phyloP scores from a whole-genome alignment of 2,113 vertebrate species.

The Falco punctatus region DNA sequence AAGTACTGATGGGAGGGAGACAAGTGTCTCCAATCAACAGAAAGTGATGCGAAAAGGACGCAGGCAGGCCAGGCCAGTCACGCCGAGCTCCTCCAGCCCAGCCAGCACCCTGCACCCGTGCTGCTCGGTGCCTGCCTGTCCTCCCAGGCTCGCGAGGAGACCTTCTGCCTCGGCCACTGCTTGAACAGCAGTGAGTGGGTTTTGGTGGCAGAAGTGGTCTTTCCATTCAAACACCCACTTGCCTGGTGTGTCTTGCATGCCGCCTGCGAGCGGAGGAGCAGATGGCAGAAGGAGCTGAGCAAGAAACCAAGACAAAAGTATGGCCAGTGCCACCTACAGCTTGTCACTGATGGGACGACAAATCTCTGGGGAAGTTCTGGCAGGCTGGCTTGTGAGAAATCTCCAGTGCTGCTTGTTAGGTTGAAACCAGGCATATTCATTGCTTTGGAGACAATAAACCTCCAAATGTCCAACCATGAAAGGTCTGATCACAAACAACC shows the following conservation, averaged over 20 bases:
- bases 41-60: not conserved
- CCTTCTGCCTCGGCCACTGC: not conserved
- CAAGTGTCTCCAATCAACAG: too few species aligned
- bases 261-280: not conserved
- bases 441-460: not conserved
- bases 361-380: not conserved
- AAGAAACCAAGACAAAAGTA: not conserved
- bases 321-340: not conserved
- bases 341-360: not conserved
- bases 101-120: not conserved
- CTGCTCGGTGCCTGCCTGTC: not conserved
- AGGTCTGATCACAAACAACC: not conserved
- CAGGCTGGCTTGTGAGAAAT: not conserved
- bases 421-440: not conserved
- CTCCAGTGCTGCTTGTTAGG: not conserved
- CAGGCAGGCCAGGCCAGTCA: fast-evolving
- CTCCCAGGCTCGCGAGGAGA: not conserved
- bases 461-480: not conserved
- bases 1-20: not conserved
- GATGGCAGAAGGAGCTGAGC: not conserved
- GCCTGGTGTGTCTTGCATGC: not conserved
- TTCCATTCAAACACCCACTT: not conserved
- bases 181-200: fast-evolving
- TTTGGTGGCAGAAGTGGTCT: not conserved
- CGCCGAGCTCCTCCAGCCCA: not conserved